These are phyloP conservation scores for Sisyra nigra DNA, from an alignment of 2,888 invertebrate species.

Conservation along the genomic window DNA sequence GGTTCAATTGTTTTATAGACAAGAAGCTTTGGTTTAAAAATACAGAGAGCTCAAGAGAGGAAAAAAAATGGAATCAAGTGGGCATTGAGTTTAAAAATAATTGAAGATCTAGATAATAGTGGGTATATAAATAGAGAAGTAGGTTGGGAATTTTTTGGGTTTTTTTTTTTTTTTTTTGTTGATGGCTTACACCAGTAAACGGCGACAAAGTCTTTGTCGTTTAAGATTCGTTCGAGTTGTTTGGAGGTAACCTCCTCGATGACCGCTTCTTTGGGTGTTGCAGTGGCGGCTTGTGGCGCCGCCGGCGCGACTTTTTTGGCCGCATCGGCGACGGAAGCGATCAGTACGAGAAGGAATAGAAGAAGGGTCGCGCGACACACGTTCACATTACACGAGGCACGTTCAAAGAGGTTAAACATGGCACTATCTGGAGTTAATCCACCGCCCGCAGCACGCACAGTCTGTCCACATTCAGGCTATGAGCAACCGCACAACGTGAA, in stretches of 20 bases:
- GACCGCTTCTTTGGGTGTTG: conserved; percentile 35
- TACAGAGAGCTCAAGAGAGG: neutral
- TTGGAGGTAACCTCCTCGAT: conserved; percentile 90
- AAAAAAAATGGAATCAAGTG: neutral
- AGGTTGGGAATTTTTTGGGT: too few species aligned
- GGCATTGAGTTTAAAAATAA: neutral
- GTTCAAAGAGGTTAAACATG: neutral
- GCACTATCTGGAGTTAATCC: neutral
- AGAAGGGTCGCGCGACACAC: neutral
- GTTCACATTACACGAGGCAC: neutral
- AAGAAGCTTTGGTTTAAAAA: too few species aligned
- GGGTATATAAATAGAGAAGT: neutral
- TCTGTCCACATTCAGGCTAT: neutral
- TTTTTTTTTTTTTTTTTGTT: too few species aligned
- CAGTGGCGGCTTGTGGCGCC: conserved; percentile 5
- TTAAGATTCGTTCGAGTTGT: conserved; percentile 76
- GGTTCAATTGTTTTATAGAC: too few species aligned
- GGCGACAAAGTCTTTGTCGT: conserved; percentile 86
- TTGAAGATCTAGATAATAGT: neutral
- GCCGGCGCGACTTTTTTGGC: conserved; percentile 22
- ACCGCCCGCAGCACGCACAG: neutral
- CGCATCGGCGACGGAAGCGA: conserved; percentile 25
- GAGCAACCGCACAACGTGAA: too few species aligned
- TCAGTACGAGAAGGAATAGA: neutral
- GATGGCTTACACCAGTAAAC: conserved; percentile 87